These are phyloP conservation scores for Cylloceria caligata DNA, from an alignment of 2,888 invertebrate species.

Conservation along the genomic window DNA sequence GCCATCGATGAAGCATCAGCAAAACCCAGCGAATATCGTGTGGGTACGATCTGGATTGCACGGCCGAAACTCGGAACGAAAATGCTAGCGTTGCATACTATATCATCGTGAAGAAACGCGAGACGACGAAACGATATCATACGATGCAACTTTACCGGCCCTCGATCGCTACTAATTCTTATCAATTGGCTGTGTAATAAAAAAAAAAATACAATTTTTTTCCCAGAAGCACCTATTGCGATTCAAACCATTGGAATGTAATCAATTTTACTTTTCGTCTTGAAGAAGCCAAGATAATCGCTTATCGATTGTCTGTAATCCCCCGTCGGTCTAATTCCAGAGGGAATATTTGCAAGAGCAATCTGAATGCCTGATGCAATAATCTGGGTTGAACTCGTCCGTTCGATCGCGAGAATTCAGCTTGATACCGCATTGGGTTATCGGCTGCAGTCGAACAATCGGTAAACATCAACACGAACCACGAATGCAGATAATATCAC, in stretches of 20 bases:
- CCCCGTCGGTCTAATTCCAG: constrained; percentile 20
- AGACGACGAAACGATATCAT: constrained; percentile 9
- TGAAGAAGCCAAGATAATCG: constrained; percentile 1
- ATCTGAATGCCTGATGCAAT: constrained; percentile 36
- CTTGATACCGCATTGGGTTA: constrained; percentile 34
- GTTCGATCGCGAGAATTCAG: not conserved
- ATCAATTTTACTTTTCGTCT: constrained; percentile 1
- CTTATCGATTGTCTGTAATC: not conserved
- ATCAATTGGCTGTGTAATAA: not conserved
- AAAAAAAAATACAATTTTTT: constrained; percentile 3
- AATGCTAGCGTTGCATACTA: not conserved
- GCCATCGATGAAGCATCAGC: constrained; percentile 25
- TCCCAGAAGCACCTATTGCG: not conserved
- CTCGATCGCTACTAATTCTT: constrained; percentile 3
- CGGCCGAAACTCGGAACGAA: not conserved
- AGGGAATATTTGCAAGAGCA: constrained; percentile 5
- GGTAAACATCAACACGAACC: constrained; percentile 46
- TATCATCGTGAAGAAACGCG: constrained; percentile 7
- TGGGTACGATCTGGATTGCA: not conserved
- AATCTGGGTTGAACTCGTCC: constrained; percentile 1
- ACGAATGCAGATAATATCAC: constrained; percentile 42
- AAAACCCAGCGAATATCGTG: not conserved
- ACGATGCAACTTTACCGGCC: constrained; percentile 32
- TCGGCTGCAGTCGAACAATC: constrained; percentile 51
- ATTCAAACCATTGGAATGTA: not conserved